Base-by-base conservation (phyloP, 2,888 invertebrate species). In the Metopia argyrocephala region DNA sequence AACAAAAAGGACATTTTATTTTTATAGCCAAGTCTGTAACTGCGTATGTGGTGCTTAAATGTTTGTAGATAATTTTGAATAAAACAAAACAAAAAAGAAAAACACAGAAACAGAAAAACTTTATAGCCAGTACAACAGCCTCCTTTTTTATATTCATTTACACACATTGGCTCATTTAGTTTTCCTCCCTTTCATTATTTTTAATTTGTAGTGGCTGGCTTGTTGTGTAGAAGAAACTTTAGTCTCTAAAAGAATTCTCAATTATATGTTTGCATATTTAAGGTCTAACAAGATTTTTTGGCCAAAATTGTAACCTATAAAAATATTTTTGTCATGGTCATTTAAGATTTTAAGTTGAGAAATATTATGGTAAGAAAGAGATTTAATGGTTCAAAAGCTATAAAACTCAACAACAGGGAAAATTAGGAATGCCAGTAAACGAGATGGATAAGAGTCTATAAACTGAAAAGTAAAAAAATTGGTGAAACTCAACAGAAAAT, bases 321-420 rank as follows among this genome's bases (percentile, higher is more conserved):
- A 82, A 81, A 75, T 79, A 81, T 70, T 79, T 83, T 79, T 71
- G 83, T 83, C 76, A 83, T 75, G 83, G 81, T 73, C 81, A 82
- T 76, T 83, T 83, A 73, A 76, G 68, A 70, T 74, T 79, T 79
- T 65, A 79, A 75, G 71, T 76, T 52, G 71, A n/a, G n/a, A 76
- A 75, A 75, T 75, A 71, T 64, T 59, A 69, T 66, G 66, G 50
- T 15, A 9, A 46, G 25, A 18, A 52, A 59, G 57, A 75, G 70
- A 75, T 75, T 75, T 81, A 81, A 81, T 75, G 78, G 65, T 50
- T 75, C 74, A 78, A 66, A 59, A 65, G 45, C 18, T 27, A 65
- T 54, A 59, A 52, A 71, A 71, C 38, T 66, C 50, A 71, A 74
- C 65, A 78, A 70, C 15, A 65, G 57, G 65, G 45, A 65, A 64